phyloP scores from a whole-genome alignment of 92 coral and sea anemone species.

The Micromussa lordhowensis region DNA sequence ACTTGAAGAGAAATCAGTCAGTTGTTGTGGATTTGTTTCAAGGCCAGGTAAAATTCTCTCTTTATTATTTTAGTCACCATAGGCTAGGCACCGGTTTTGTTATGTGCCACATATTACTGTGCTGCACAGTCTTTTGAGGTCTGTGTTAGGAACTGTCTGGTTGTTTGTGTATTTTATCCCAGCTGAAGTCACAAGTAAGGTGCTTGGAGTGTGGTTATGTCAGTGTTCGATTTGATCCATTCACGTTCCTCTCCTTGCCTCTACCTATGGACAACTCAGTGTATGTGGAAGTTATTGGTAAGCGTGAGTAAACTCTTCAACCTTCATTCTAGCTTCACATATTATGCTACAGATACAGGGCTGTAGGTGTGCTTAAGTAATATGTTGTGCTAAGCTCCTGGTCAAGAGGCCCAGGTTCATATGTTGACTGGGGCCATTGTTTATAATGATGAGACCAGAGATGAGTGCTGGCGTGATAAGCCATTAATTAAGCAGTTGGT shows the following conservation, averaged over 20 bases:
- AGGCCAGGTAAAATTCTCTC: slow-evolving; percentile 80
- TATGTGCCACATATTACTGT: background rate
- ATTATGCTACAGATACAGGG: background rate
- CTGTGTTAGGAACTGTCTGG: background rate
- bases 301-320: slow-evolving; percentile 13
- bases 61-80: background rate
- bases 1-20: slow-evolving; percentile 95
- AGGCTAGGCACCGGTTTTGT: background rate
- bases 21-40: slow-evolving; percentile 96
- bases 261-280: slow-evolving; percentile 98
- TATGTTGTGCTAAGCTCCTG: background rate
- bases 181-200: slow-evolving; percentile 95
- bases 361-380: background rate
- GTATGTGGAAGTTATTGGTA: slow-evolving; percentile 92
- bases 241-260: slow-evolving; percentile 95
- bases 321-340: background rate
- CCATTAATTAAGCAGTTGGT: too few relatives aligned
- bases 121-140: background rate
- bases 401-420: too few relatives aligned
- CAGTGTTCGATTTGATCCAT: slow-evolving; percentile 97
- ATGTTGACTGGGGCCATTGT: too few relatives aligned
- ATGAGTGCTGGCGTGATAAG: too few relatives aligned
- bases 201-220: slow-evolving; percentile 96
- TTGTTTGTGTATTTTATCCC: slow-evolving; percentile 7
- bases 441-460: too few relatives aligned